Evolutionary conservation across 2,888 invertebrate species (phyloP), one percentile per base, ranked within the genome.

Genomic region (Rhyacophila evoluta): DNA sequence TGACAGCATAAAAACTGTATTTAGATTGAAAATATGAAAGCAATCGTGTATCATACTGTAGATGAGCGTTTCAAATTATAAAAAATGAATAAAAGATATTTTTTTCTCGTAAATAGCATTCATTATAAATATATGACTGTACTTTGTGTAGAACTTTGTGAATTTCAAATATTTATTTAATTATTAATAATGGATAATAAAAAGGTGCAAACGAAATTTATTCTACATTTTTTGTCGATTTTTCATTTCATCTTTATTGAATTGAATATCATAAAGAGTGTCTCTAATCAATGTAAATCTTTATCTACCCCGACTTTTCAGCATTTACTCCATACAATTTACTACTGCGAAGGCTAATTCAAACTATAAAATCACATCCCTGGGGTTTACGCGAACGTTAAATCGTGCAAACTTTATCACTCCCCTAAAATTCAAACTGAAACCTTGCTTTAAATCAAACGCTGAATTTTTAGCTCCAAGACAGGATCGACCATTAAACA

Each of bases 351-450:
- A 27, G 72, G 25, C 77, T 77, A 77, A 77, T 77, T 72, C 77
- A 72, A 77, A 77, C 77, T 77, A 77, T 77, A 77, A 77, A 77
- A 33, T 77, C 67, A 67, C 71, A 72, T 72, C 77, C 72, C 72
- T 55, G 6, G 72, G 77, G 55, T 67, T 39, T 72, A 77, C 55
- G 68, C 55, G 69, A 69, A 67, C 75, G 70, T 76, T 38, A 76
- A 76, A 76, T 37, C 75, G 75, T 76, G 75, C 75, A 39, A 76
- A 71, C 67, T 76, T 76, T 76, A 76, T 76, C 71, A 71, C 75
- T 76, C 55, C 55, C 55, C 55, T 55, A 55, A 55, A 55, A 55
- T 4, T 25, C 55, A 55, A 55, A 55, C 5, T 55, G 55, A 55
- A 55, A 55, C 55, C 55, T 55, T 55, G 55, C 55, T 55, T 25